Percentiles rank a stretch among this genome's conserved stretches.
Conservation (phyloP, 64 coral and sea anemone genomes). For the Montipora sp. region DNA sequence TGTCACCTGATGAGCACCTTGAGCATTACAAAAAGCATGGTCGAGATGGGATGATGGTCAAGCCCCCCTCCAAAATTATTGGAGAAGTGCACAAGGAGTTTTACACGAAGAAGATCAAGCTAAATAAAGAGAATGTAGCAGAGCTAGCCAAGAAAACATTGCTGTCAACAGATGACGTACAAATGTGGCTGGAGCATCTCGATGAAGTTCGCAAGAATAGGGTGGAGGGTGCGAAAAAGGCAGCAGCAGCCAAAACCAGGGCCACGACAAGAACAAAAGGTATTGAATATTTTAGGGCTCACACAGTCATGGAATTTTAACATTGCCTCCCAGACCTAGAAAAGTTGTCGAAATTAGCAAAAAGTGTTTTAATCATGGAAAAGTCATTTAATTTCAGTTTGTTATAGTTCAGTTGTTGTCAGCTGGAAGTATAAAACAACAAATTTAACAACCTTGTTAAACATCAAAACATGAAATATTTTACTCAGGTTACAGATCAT, state of each 20-base stretch:
- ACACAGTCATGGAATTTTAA: background rate
- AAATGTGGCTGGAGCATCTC: slow-evolving; percentile 72
- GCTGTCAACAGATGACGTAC: slow-evolving; percentile 61
- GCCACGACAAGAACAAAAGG: slow-evolving; percentile 50
- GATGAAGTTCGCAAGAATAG: slow-evolving; percentile 46
- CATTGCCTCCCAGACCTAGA: background rate
- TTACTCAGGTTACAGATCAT: too few species aligned
- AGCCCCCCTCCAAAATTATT: slow-evolving; percentile 48
- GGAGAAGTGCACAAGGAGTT: slow-evolving; percentile 38
- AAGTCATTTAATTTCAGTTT: too few species aligned
- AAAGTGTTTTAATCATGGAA: too few species aligned
- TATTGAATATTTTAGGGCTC: slow-evolving; percentile 17
- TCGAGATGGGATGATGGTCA: background rate
- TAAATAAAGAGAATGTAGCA: background rate
- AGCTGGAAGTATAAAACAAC: too few species aligned
- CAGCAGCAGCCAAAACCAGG: slow-evolving; percentile 42
- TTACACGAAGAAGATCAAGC: background rate
- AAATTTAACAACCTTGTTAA: too few species aligned
- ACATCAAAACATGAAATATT: too few species aligned
- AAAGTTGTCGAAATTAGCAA: background rate
- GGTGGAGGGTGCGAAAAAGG: slow-evolving; percentile 46
- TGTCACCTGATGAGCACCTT: slow-evolving; percentile 11
- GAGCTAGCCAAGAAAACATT: slow-evolving; percentile 65
- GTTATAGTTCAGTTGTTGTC: too few species aligned
- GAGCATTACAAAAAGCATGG: slow-evolving; percentile 19